Percentiles rank a stretch among this genome's conserved stretches.
These are phyloP conservation scores for Oscheius sp. DNA, from an alignment of 2,888 invertebrate species.

Conservation along the genomic window DNA sequence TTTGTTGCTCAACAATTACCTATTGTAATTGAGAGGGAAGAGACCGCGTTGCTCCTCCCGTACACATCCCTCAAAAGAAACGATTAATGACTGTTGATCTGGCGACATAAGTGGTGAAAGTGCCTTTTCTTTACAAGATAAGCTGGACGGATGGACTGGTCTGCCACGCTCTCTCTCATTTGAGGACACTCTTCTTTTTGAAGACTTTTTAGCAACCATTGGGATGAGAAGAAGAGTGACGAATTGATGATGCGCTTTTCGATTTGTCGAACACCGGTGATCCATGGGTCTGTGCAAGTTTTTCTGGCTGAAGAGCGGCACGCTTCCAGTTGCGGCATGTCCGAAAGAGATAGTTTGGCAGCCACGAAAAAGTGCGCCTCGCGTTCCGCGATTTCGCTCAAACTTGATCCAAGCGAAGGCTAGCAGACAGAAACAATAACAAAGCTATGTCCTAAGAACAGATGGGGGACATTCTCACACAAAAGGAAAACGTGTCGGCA, in stretches of 20 bases:
- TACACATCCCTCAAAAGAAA: background rate
- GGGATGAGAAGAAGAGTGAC: constrained; percentile 7
- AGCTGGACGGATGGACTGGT: constrained; percentile 6
- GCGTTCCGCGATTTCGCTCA: constrained; percentile 39
- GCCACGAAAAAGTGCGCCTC: constrained; percentile 33
- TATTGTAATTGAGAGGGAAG: constrained; percentile 62
- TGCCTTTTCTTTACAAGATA: background rate
- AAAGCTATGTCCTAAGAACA: constrained; percentile 4
- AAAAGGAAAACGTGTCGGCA: too few relatives aligned
- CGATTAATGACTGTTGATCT: background rate
- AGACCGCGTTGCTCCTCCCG: constrained; percentile 5
- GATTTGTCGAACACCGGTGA: constrained; percentile 32
- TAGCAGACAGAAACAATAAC: constrained; percentile 20
- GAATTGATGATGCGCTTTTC: constrained; percentile 35
- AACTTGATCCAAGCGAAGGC: constrained; percentile 33
- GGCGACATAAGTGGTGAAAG: background rate
- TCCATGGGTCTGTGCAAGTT: constrained; percentile 32
- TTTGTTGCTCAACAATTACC: constrained; percentile 65
- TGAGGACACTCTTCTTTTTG: constrained; percentile 16
- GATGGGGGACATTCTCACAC: background rate
- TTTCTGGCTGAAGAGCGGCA: constrained; percentile 32
- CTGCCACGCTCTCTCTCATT: background rate
- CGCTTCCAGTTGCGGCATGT: constrained; percentile 33
- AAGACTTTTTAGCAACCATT: background rate
- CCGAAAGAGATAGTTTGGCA: constrained; percentile 38